Base-by-base conservation (phyloP, 2,113 vertebrate species). In the Halcyon senegalensis region DNA sequence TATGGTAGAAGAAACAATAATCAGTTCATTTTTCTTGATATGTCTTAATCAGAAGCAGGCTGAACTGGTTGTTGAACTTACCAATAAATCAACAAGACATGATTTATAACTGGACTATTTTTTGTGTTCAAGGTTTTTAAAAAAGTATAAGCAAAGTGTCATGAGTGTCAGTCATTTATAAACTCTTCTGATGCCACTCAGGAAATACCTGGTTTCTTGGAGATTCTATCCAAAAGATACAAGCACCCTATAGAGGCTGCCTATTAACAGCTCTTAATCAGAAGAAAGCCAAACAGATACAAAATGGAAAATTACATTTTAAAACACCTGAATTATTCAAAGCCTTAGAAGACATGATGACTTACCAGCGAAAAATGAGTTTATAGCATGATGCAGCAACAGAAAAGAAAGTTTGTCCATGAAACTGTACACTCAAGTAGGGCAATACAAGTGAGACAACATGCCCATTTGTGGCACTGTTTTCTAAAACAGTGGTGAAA, bases 11-110 rank as follows among this genome's bases (percentile, higher is more conserved):
- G 66, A 44, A 55, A 30, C 51, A 87, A 51, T 53, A 91, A 80
- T 35, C 9, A 35, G 20, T 76, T 80, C 8, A 73, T 94, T 94
- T 94, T 94, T 77, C 35, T 83, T 90, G 5, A 60, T 92, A 41
- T 21, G 31, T 86, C 3, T 2, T 69, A 76, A 76, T 74, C 27
- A 74, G 18, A 84, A 73, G 5, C 30, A 53, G 55, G 41, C 15
- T 80, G 56, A 80, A 91, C 53, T 84, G 4, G 14, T 51, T 68
- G 18, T 41, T 64, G 3, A 27, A 92, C 9, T 85, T 76, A 39
- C 7, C 10, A 73, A 63, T 88, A 92, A 58, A 73, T 85, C 28
- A 69, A 73, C 79, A 83, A 53, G 8, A 27, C 2, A 5, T 69
- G 15, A 64, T 86, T 80, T 76, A 73, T 76, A 69, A 44, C 44